Evolutionary conservation across 2,113 vertebrate species (phyloP).

Genomic region (Gambusia holbrooki): DNA sequence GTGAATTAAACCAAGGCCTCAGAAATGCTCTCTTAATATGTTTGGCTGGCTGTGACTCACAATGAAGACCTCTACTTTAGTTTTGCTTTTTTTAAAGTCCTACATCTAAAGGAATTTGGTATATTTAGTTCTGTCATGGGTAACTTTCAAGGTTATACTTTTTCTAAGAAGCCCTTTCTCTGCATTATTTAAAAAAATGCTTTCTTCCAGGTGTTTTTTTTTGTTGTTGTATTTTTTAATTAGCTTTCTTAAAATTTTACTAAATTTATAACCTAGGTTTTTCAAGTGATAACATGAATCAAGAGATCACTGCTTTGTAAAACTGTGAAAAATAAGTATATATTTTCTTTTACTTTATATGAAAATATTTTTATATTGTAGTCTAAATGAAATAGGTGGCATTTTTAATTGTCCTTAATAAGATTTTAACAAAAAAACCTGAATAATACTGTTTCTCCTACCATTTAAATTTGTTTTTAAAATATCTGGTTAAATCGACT

Average conservation of each 20-base stretch:
- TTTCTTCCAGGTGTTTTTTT: not conserved
- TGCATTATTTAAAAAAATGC: not conserved
- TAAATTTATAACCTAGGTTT: not conserved
- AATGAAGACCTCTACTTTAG: not conserved
- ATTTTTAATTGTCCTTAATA: too few relatives aligned
- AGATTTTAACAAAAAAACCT: too few relatives aligned
- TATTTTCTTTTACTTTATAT: too few relatives aligned
- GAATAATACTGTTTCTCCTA: too few relatives aligned
- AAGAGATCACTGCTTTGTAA: not conserved
- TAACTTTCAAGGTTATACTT: not conserved
- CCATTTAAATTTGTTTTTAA: too few relatives aligned
- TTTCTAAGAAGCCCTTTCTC: not conserved
- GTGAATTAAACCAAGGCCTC: not conserved
- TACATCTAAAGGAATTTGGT: not conserved
- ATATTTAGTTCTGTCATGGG: not conserved
- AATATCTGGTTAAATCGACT: too few relatives aligned
- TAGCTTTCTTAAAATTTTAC: not conserved
- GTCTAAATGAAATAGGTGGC: too few relatives aligned
- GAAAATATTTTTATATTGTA: too few relatives aligned
- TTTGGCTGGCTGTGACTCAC: not conserved
- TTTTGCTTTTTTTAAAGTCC: not conserved
- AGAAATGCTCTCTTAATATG: not conserved
- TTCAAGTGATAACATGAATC: too few relatives aligned
- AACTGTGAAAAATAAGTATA: not conserved
- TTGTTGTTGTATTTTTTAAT: too few relatives aligned